Evolutionary conservation across 2,113 vertebrate genomes (phyloP).

Genomic region (Xenopus borealis): DNA sequence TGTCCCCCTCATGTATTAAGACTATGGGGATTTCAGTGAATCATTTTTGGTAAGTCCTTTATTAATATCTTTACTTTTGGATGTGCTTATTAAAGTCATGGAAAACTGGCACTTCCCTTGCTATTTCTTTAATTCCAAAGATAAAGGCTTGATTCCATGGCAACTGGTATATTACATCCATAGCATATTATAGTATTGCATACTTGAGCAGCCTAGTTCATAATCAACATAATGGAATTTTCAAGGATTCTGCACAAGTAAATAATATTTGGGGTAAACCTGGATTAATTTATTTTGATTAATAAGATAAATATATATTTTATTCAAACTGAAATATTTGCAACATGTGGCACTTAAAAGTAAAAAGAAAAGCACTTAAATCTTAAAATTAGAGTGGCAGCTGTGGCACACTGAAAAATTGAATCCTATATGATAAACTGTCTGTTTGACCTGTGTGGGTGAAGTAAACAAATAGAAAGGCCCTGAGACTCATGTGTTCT

Average conservation of each 20-base stretch:
- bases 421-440: background rate
- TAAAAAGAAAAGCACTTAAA: too few relatives aligned
- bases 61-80: background rate
- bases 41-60: background rate
- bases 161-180: constrained; percentile 19
- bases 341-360: too few relatives aligned
- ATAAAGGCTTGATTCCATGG: constrained; percentile 29
- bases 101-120: constrained; percentile 15
- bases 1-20: background rate
- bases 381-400: background rate
- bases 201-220: background rate
- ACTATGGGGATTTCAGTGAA: background rate
- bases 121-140: constrained; percentile 27
- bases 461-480: too few relatives aligned
- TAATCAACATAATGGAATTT: background rate
- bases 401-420: background rate
- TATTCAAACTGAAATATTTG: background rate
- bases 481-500: background rate
- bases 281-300: background rate
- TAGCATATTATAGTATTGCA: constrained; percentile 9
- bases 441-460: constrained; percentile 11
- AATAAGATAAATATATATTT: background rate
- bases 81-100: constrained; percentile 5
- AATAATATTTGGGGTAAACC: background rate
- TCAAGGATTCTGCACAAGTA: background rate